Conservation (phyloP, 2,888 invertebrate genomes). For the Stenoptilia bipunctidactyla region DNA sequence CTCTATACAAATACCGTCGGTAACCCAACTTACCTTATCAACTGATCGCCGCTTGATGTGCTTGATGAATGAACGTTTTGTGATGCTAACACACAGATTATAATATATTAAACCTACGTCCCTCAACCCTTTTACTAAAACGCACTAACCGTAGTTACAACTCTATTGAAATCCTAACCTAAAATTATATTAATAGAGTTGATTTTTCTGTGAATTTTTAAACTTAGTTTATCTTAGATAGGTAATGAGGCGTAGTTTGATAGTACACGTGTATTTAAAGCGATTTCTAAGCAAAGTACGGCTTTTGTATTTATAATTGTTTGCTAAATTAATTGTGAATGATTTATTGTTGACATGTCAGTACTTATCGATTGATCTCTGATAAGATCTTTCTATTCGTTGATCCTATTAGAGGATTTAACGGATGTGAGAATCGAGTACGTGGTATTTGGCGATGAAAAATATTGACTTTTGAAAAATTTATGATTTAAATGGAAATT, state of each 20-base stretch:
- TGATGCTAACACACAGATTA: constrained; percentile 46
- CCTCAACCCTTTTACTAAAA: constrained; percentile 7
- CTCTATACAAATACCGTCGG: constrained; percentile 26
- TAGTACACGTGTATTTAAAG: constrained; percentile 56
- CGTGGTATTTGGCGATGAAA: too few relatives aligned
- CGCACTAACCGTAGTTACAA: not conserved
- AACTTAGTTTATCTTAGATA: constrained; percentile 5
- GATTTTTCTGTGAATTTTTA: constrained; percentile 1
- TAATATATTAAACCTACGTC: constrained; percentile 27
- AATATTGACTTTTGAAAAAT: too few relatives aligned
- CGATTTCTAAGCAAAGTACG: constrained; percentile 22
- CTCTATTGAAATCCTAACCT: constrained; percentile 1
- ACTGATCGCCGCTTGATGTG: constrained; percentile 36
- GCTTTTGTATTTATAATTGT: constrained; percentile 23
- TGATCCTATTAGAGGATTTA: constrained; percentile 4
- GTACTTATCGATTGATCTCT: constrained; percentile 26
- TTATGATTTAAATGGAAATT: too few relatives aligned
- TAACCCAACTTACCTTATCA: constrained; percentile 36
- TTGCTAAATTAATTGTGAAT: constrained; percentile 50
- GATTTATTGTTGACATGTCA: constrained; percentile 41
- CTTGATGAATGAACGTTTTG: constrained; percentile 66
- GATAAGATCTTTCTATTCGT: constrained; percentile 1
- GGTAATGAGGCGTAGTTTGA: constrained; percentile 39
- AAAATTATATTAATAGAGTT: not conserved
- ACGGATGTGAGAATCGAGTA: too few relatives aligned